Evolutionary conservation across 2,113 vertebrate genomes (phyloP), one percentile per base, ranked within the genome.

Genomic region (Tinamus guttatus): DNA sequence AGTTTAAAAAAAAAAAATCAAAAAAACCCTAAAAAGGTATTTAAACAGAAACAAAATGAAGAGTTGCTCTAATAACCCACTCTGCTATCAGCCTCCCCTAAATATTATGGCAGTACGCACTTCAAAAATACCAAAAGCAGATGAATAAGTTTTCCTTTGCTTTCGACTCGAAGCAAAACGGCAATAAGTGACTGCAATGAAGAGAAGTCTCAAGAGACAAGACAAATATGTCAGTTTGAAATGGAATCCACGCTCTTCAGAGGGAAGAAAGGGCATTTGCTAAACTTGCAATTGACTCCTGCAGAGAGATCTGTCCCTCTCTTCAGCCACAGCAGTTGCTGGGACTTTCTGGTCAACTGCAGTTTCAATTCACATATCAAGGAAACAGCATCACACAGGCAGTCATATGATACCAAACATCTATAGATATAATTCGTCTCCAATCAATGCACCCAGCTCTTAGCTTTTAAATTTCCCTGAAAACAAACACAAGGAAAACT

Each of bases 1-100:
- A 95, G 85, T 94, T 91, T 79, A 89, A 85, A 91, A 90, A 91
- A 90, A 90, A 90, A 91, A 90, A 90, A 90, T 90, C 87, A 91
- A 90, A 91, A 90, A 90, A 87, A 68, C 87, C 80, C 88, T 90
- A 58, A 88, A 92, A 91, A 83, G 91, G 32, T 34, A 87, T 73
- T 92, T 64, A 81, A 89, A 65, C 21, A 89, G 73, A 85, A 93
- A 36, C 38, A 22, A 81, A 75, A 76, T 43, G 6, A 62, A 36
- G 17, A 76, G 49, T n/a, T 59, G 64, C 38, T 54, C n/a, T 16
- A 27, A 38, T 49, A 73, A 73, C 36, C 49, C 28, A 32, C 54
- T 13, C 27, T 45, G 41, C 60, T 78, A 38, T 47, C 74, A 76
- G 62, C 62, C 51, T 86, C 65, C 38, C 34, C 49, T 43, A 43